Conservation (phyloP, 2,797 vertebrate genomes). For the Varecia variegata region DNA sequence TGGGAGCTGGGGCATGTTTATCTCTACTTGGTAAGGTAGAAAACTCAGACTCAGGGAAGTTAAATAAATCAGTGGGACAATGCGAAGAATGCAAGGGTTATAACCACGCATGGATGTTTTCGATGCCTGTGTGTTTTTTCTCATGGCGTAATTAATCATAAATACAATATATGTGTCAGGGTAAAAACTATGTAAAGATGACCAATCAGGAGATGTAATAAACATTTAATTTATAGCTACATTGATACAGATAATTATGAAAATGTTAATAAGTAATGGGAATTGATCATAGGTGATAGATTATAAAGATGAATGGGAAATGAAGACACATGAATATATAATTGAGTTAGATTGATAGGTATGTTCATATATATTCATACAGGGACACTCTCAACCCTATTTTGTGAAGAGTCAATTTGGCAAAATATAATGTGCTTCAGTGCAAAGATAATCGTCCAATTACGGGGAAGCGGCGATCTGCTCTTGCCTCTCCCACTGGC, state of each 20-base stretch:
- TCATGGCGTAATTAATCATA: neutral
- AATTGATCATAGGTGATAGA: neutral
- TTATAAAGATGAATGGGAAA: slow-evolving; percentile 29
- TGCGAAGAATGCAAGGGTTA: neutral
- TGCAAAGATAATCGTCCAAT: neutral
- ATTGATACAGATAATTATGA: neutral
- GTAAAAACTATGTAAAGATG: neutral
- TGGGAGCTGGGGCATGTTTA: neutral
- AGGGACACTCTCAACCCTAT: neutral
- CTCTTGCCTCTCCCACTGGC: neutral
- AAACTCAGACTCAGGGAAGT: neutral
- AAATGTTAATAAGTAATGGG: neutral
- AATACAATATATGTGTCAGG: neutral
- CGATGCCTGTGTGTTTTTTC: neutral
- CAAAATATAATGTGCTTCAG: neutral
- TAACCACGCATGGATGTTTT: neutral
- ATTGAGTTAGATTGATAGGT: neutral
- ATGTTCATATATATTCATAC: neutral
- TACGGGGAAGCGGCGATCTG: neutral
- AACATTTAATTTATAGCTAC: neutral
- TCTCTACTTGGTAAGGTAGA: neutral
- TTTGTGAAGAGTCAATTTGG: slow-evolving; percentile 15
- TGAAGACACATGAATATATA: slow-evolving; percentile 16
- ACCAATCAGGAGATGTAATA: neutral
- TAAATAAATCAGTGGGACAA: neutral